phyloP scores from a whole-genome alignment of 2,113 vertebrate species.

The rabbit (Oryctolagus cuniculus) region mOryCun1.1 NC_091448.1:6436001-6436500 shows the following conservation, averaged over 20 bases:
- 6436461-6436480: neutral
- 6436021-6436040: too few species aligned
- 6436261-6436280: neutral
- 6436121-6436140: too few species aligned
- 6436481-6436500: neutral
- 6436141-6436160: too few species aligned
- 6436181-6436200: too few species aligned
- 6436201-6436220: too few species aligned
- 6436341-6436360: neutral
- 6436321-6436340: neutral
- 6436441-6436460: accelerated
- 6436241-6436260: neutral
- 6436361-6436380: neutral
- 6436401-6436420: too few species aligned
- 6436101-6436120: too few species aligned
- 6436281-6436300: neutral
- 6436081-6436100: too few species aligned
- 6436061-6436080: too few species aligned
- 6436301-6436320: neutral
- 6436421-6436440: neutral
- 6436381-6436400: accelerated
- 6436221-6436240: neutral
- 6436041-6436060: too few species aligned
- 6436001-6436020: too few species aligned
- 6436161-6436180: too few species aligned